Percentiles rank a stretch among this genome's conserved stretches.
Evolutionary conservation across 2,113 vertebrate species (phyloP).

Genomic region (Bubalus kerabau): DNA sequence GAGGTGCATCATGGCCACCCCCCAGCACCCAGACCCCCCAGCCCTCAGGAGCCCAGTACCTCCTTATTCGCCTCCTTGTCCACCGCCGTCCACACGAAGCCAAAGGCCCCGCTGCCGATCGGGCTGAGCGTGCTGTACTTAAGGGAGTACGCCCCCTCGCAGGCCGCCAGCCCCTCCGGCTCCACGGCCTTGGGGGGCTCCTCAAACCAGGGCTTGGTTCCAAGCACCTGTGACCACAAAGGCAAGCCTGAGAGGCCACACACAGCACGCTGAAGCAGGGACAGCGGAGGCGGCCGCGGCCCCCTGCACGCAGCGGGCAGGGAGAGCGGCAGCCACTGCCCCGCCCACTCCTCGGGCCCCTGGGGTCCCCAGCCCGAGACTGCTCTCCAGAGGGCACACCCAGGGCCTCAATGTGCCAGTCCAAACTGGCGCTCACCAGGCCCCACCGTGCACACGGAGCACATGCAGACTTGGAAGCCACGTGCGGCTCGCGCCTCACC

Average conservation of each 20-base stretch:
- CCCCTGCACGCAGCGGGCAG: accelerated
- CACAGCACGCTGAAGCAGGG: accelerated
- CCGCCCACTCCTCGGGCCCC: neutral
- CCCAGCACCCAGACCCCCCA: neutral
- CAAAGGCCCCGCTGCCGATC: conserved; percentile 93
- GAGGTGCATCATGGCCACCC: neutral
- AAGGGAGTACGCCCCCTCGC: conserved; percentile 87
- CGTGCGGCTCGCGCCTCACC: neutral
- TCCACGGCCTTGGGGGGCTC: conserved; percentile 79
- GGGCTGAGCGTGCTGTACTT: conserved; percentile 86
- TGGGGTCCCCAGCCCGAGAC: neutral
- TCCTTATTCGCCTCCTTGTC: conserved; percentile 81
- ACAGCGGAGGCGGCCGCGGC: neutral
- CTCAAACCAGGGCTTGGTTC: conserved; percentile 75
- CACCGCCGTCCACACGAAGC: conserved; percentile 92
- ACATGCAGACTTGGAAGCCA: neutral
- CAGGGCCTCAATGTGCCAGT: neutral
- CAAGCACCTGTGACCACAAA: conserved; percentile 73
- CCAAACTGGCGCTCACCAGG: neutral
- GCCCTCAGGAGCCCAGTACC: conserved; percentile 75
- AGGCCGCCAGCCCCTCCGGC: conserved; percentile 86
- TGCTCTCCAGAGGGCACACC: neutral
- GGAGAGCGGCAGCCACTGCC: neutral
- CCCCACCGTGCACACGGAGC: neutral
- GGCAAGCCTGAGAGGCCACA: neutral